Evolutionary conservation across 2,797 vertebrate species (phyloP).

Genomic region (Enteromius thamalakanensis): DNA sequence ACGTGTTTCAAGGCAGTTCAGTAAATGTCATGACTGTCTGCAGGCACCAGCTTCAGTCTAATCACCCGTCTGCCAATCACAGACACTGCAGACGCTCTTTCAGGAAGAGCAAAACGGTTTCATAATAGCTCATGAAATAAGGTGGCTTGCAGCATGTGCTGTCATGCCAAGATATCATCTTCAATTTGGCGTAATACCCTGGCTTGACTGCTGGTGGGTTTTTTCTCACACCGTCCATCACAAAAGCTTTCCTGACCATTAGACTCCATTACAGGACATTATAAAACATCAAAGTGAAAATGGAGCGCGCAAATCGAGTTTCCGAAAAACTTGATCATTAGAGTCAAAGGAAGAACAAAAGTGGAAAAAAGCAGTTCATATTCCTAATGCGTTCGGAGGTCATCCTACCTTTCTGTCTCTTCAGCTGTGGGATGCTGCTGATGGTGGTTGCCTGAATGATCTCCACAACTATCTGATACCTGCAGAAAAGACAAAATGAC

Average conservation of each 20-base stretch:
- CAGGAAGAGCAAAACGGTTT: conserved; percentile 6
- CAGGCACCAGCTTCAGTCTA: conserved; percentile 1
- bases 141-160: background rate
- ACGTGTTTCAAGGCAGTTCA: conserved; percentile 23
- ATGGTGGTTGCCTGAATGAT: conserved; percentile 98
- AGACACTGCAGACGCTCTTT: background rate
- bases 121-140: background rate
- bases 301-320: background rate
- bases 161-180: background rate
- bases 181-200: background rate
- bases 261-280: background rate
- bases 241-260: background rate
- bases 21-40: conserved; percentile 42
- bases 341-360: background rate
- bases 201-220: too few relatives aligned
- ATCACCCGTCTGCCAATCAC: conserved; percentile 41
- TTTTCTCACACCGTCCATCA: background rate
- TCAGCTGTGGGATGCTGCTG: conserved; percentile 95
- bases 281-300: background rate
- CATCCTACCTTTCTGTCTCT: conserved; percentile 93
- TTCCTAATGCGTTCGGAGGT: background rate
- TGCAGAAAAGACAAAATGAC: conserved; percentile 65
- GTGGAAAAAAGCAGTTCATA: background rate
- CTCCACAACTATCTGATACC: conserved; percentile 99
- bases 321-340: background rate